These are phyloP conservation scores for Alca torda DNA, from an alignment of 2,797 vertebrate species.

Conservation along the genomic window DNA sequence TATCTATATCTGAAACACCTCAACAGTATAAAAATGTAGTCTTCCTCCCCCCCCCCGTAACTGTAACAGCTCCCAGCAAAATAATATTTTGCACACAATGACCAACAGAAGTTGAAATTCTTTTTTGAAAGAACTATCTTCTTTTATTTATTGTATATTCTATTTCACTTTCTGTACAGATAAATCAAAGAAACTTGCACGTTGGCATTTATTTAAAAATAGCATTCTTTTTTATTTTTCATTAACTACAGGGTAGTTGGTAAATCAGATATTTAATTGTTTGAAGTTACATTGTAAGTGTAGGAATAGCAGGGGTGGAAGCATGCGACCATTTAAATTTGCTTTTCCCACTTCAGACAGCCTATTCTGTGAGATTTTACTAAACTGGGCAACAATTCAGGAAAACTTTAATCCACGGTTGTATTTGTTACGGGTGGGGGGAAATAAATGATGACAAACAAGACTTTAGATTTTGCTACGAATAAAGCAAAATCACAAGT, in stretches of 20 bases:
- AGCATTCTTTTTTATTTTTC: background rate
- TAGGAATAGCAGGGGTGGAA: background rate
- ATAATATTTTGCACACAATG: background rate
- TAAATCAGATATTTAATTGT: background rate
- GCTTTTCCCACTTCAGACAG: background rate
- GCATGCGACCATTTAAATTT: background rate
- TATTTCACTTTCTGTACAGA: background rate
- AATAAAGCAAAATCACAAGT: background rate
- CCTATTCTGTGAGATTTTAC: background rate
- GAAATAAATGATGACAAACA: background rate
- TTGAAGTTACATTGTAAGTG: background rate
- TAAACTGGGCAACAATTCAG: background rate
- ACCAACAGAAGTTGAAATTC: rapidly evolving
- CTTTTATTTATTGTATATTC: background rate
- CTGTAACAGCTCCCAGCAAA: background rate
- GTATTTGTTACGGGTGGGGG: background rate
- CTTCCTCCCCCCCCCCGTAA: background rate
- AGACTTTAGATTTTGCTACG: background rate
- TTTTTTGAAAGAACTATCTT: background rate
- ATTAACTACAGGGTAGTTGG: background rate
- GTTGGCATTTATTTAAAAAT: background rate
- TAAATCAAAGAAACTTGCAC: background rate
- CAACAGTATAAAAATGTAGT: rapidly evolving
- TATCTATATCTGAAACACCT: background rate
- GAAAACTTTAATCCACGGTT: background rate